These are phyloP conservation scores for Stenotaenia linearis DNA, from an alignment of 2,888 invertebrate species.

Conservation along the genomic window DNA sequence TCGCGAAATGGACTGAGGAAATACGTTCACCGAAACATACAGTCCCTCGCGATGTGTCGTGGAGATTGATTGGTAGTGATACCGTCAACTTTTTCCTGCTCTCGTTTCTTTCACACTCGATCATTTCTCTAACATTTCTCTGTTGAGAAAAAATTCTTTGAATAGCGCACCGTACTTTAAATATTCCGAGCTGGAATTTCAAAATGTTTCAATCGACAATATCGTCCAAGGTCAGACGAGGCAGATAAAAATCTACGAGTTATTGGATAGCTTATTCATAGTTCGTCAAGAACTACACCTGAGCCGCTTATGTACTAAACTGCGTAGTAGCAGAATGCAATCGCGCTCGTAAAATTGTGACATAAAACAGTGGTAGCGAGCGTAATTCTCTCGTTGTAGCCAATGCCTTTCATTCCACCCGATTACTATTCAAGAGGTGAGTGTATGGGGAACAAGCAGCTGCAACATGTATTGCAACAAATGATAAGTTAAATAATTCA, in stretches of 20 bases:
- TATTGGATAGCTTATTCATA: not conserved
- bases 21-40: not conserved
- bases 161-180: not conserved
- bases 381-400: constrained; percentile 1
- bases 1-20: not conserved
- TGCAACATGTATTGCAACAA: not conserved
- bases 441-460: not conserved
- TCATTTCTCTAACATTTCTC: not conserved
- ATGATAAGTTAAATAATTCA: not conserved
- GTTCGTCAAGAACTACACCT: constrained; percentile 12
- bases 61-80: constrained; percentile 13
- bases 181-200: not conserved
- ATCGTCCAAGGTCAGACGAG: not conserved
- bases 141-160: no score
- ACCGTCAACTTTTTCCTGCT: not conserved
- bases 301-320: not conserved
- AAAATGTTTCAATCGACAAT: not conserved
- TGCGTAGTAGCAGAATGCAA: not conserved
- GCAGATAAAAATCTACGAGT: not conserved
- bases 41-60: not conserved
- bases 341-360: constrained; percentile 17
- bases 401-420: constrained; percentile 5
- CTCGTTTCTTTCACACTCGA: not conserved
- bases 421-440: not conserved
- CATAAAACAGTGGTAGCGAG: not conserved